These are phyloP conservation scores for Apamea monoglypha DNA, from an alignment of 2,888 invertebrate species.

Conservation along the genomic window DNA sequence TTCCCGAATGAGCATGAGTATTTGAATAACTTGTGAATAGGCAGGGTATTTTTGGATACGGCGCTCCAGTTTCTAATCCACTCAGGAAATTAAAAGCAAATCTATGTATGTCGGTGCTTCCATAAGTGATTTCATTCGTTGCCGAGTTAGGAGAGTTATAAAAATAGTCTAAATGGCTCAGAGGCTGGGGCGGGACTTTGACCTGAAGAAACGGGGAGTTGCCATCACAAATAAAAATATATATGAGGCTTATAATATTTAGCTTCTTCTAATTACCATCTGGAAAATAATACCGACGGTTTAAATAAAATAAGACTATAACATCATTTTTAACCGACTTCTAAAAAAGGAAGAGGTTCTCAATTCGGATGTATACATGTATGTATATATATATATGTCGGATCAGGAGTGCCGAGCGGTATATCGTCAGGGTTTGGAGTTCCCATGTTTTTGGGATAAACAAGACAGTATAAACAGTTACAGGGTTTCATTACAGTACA, in stretches of 20 bases:
- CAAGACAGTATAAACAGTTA: too few relatives aligned
- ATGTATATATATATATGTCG: too few relatives aligned
- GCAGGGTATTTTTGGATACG: conserved; percentile 23
- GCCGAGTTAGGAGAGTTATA: conserved; percentile 38
- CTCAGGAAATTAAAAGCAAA: conserved; percentile 54
- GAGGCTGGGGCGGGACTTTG: conserved; percentile 46
- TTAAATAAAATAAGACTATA: not conserved
- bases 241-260: not conserved
- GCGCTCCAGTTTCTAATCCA: conserved; percentile 47
- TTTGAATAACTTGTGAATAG: conserved; percentile 31
- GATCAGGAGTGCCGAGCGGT: too few relatives aligned
- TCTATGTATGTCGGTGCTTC: conserved; percentile 31
- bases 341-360: too few relatives aligned
- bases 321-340: too few relatives aligned
- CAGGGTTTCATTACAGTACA: too few relatives aligned
- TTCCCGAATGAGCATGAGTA: conserved; percentile 19
- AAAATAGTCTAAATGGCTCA: conserved; percentile 53
- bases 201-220: conserved; percentile 17
- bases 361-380: too few relatives aligned
- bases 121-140: conserved; percentile 41
- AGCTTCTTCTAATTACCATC: not conserved
- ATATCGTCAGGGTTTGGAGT: too few relatives aligned
- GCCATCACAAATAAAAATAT: not conserved
- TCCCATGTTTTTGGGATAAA: too few relatives aligned
- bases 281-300: not conserved